Evolutionary conservation across 2,888 invertebrate species (phyloP), one percentile per base, ranked within the genome.

Genomic region (Meandrusa payeni): DNA sequence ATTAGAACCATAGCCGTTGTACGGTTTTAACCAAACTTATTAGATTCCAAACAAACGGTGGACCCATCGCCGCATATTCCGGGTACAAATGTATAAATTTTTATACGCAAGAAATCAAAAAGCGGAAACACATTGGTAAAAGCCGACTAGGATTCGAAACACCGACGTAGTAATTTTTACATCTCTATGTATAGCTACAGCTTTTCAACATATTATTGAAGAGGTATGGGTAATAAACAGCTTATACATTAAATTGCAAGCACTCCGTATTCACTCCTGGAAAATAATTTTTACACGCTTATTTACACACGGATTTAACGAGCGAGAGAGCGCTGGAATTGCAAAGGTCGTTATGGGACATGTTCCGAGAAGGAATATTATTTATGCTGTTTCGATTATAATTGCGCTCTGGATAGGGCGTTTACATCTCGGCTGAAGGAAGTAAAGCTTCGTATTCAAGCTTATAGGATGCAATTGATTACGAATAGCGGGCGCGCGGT

Each of bases 341-440:
- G 50, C 59, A 45, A 52, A 41, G 51, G 48, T 48, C 48, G 45
- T 47, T 45, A 47, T 55, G 46, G n/a, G 57, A 58, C 61, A 57
- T 54, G 62, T 64, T 68, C 58, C 61, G 57, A 57, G 59, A 64
- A 60, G 57, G 57, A 61, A 60, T 60, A 65, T 63, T 62, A 75
- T 76, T 76, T 72, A 77, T 76, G 63, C 57, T 51, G 55, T 55
- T 66, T 75, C 7, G 71, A 76, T 76, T 73, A 73, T 69, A 62
- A 69, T 67, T 58, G 52, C 54, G 51, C 44, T 46, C 48, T 52
- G 57, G 48, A 51, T 64, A 60, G 57, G 51, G 52, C 50, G 52
- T 53, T 57, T 58, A 56, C 51, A 55, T 57, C 54, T 57, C 57
- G 55, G 49, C 55, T 46, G 54, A 59, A 58, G 55, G 52, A 54